These are phyloP conservation scores for Conistra vaccinii DNA, from an alignment of 2,888 invertebrate genomes.

Conservation along the genomic window DNA sequence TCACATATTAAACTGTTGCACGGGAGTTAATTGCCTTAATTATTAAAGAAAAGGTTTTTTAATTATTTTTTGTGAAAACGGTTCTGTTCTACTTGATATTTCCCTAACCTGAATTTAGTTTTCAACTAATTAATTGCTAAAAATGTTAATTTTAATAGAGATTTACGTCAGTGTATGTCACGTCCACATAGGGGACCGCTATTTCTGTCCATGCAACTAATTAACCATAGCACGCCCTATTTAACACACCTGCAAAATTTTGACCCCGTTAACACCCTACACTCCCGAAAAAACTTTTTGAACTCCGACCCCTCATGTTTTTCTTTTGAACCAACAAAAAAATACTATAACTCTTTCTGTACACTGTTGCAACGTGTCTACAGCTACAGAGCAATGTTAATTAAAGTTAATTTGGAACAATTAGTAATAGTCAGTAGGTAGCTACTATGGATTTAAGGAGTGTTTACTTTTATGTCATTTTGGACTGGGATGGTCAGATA, in stretches of 20 bases:
- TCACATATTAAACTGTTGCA: neutral
- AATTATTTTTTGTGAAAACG: neutral
- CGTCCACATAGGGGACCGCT: neutral
- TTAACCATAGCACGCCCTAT: conserved; percentile 31
- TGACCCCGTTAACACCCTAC: conserved; percentile 27
- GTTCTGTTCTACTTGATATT: neutral
- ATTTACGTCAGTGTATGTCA: neutral
- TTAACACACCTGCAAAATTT: conserved; percentile 34
- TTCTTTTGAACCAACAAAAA: neutral
- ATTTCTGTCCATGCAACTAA: conserved; percentile 8
- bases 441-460: conserved; percentile 28
- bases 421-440: conserved; percentile 29
- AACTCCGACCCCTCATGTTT: conserved; percentile 10
- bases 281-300: conserved; percentile 9
- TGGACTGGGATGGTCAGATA: neutral
- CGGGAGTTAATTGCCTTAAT: neutral
- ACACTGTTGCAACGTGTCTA: neutral
- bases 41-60: neutral
- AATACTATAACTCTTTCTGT: neutral
- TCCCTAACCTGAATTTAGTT: neutral
- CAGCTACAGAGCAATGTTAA: conserved; percentile 25
- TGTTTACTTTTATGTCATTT: neutral
- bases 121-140: neutral
- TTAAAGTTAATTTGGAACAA: conserved; percentile 48
- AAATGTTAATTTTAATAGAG: neutral